Evolutionary conservation across 2,888 invertebrate species (phyloP), one percentile per base, ranked within the genome.

Genomic region (Deroplatys truncata): DNA sequence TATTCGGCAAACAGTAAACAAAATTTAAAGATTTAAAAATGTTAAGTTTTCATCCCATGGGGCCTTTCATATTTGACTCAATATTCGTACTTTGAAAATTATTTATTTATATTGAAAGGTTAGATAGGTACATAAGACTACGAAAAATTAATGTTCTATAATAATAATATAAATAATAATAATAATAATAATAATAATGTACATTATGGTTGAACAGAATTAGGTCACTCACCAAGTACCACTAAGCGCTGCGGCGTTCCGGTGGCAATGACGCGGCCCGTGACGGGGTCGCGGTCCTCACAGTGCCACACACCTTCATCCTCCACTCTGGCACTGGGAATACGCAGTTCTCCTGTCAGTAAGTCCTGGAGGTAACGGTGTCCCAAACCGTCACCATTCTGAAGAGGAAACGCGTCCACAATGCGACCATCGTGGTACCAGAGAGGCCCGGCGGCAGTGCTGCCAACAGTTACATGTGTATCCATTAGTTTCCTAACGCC

Each of bases 301-400:
- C 97, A 97, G 90, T 95, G 94, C 96, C 97, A 97, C 88, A 95
- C 93, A 0, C 97, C 97, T 83, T 96, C 96, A 92, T 97, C 96
- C 35, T 96, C 96, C 89, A 95, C 93, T 84, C 95, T 92, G 72
- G 95, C 95, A 92, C 94, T 95, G 91, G 94, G 94, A 91, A 95
- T 95, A 90, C 94, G 94, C 91, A 95, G 93, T 91, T 93, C 93
- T n/a, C 94, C 94, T 0, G 91, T 91, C 90, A 92, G 92, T 86
- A 93, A 93, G 92, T 94, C 94, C 90, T 94, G 93, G 88, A 93
- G 92, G 92, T 94, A 90, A 35, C 90, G 85, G 87, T 90, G 90
- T 16, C 89, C 90, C n/a, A 88, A 84, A 28, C 84, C 85, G n/a
- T 31, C 85, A 5, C 85, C 86, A 2, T 56, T 82, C 86, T 83